phyloP scores from a whole-genome alignment of 2,113 vertebrate genomes.

The Chamaetylas fuelleborni region DNA sequence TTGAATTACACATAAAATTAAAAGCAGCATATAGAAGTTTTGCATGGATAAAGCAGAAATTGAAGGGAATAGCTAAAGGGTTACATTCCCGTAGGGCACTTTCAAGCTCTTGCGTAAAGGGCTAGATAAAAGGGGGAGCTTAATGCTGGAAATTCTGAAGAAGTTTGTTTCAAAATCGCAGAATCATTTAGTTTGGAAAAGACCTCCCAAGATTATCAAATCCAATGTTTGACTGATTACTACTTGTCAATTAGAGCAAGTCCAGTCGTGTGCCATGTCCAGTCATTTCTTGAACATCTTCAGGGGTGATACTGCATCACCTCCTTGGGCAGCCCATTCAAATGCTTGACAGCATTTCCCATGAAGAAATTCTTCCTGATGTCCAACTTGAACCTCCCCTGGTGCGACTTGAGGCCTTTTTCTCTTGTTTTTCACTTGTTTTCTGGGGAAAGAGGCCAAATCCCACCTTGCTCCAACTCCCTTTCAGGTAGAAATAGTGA shows the following conservation, averaged over 20 bases:
- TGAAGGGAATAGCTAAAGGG: not conserved
- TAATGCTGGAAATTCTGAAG: not conserved
- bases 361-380: not conserved
- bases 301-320: not conserved
- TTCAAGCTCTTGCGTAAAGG: not conserved
- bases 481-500: not conserved
- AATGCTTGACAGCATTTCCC: not conserved
- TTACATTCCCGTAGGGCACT: not conserved
- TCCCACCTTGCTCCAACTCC: not conserved
- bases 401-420: not conserved
- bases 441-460: not conserved
- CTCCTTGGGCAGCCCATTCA: not conserved
- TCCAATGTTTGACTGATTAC: fast-evolving
- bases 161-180: not conserved
- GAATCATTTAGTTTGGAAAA: not conserved
- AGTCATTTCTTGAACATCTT: not conserved
- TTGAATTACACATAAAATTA: not conserved
- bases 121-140: not conserved
- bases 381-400: not conserved
- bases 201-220: not conserved
- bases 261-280: not conserved
- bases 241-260: not conserved
- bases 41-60: not conserved
- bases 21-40: not conserved
- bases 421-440: not conserved